Conservation (phyloP, 2,113 vertebrate genomes). For the Acinonyx jubatus region DNA sequence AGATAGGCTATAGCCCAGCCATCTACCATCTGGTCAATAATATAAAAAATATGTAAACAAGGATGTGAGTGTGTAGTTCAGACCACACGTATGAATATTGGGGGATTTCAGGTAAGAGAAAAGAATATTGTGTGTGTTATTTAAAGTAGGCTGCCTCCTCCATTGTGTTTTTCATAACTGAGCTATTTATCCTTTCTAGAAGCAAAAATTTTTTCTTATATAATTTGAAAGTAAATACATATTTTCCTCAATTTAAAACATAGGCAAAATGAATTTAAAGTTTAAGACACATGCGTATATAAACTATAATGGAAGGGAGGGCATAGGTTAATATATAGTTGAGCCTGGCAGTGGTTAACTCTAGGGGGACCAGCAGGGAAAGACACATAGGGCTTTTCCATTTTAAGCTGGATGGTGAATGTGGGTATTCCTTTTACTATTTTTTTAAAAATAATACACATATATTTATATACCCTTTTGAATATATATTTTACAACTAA, state of each 20-base stretch:
- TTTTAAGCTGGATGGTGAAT: background rate
- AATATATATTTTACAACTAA: background rate
- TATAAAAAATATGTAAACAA: background rate
- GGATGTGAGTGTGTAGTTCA: background rate
- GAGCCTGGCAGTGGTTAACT: background rate
- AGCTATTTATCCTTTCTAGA: slow-evolving; percentile 28
- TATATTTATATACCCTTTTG: background rate
- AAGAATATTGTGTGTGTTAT: background rate
- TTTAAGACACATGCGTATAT: background rate
- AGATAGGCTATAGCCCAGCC: background rate
- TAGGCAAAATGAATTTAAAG: background rate
- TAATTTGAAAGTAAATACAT: slow-evolving; percentile 7
- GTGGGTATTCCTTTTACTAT: background rate
- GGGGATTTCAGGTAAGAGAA: background rate
- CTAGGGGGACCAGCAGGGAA: background rate
- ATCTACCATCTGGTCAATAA: background rate
- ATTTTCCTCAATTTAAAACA: slow-evolving; percentile 36
- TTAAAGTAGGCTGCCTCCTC: background rate
- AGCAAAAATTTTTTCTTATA: background rate
- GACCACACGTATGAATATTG: background rate
- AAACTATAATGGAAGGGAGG: background rate
- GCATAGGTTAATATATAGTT: background rate
- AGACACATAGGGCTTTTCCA: background rate
- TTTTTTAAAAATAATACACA: background rate
- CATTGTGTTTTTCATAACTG: background rate